These are phyloP conservation scores for Eubasilissa splendida DNA, from an alignment of 2,888 invertebrate species.

Conservation along the genomic window DNA sequence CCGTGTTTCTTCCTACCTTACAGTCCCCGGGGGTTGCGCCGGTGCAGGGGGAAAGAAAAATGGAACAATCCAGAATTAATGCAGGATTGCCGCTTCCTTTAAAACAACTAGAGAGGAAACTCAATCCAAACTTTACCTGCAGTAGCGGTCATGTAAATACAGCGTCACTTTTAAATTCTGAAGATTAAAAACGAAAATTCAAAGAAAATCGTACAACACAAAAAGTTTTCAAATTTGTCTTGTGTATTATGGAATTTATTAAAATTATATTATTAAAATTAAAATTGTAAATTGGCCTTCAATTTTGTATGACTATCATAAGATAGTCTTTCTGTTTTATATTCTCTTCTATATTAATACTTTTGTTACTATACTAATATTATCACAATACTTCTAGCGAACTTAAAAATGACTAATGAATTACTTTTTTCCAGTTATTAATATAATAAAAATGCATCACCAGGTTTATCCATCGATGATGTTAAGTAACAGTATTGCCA, in stretches of 20 bases:
- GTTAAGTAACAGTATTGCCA: too few relatives aligned
- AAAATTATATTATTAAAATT: too few relatives aligned
- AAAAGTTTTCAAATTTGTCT: not conserved
- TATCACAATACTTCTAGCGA: too few relatives aligned
- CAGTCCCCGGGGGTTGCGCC: not conserved
- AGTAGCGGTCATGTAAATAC: slow-evolving; percentile 41
- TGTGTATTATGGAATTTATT: not conserved
- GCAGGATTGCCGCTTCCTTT: slow-evolving; percentile 34
- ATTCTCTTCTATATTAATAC: too few relatives aligned
- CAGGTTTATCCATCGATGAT: too few relatives aligned
- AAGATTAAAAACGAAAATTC: not conserved
- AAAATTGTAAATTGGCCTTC: too few relatives aligned
- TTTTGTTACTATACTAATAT: too few relatives aligned
- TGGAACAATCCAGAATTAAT: slow-evolving; percentile 29
- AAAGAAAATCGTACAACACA: not conserved
- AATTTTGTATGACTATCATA: too few relatives aligned
- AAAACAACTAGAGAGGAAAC: slow-evolving; percentile 40
- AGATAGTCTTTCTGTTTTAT: too few relatives aligned
- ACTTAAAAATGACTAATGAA: too few relatives aligned
- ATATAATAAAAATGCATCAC: too few relatives aligned
- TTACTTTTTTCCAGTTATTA: too few relatives aligned
- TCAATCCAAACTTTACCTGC: slow-evolving; percentile 37
- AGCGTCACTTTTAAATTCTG: slow-evolving; percentile 10
- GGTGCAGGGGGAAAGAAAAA: not conserved
- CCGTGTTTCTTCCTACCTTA: not conserved